Evolutionary conservation across 2,113 vertebrate species (phyloP).

Genomic region (Ascaphus truei): DNA sequence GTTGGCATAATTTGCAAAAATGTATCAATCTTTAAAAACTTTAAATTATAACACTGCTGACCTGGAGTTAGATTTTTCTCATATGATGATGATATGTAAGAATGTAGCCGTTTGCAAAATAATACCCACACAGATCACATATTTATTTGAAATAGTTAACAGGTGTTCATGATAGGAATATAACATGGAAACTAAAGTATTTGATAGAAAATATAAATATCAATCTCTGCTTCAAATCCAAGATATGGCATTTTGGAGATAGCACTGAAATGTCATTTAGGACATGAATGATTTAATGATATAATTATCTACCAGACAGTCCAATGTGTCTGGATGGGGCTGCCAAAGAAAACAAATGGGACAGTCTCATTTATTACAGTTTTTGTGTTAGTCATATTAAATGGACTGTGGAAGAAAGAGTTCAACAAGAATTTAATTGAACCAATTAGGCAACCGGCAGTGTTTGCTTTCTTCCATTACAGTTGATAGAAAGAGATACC

Average conservation of each 20-base stretch:
- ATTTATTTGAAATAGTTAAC: too few relatives aligned
- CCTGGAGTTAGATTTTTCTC: too few relatives aligned
- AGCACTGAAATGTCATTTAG: not conserved
- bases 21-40: too few relatives aligned
- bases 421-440: slow-evolving; percentile 16
- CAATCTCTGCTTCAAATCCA: not conserved
- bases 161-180: too few relatives aligned
- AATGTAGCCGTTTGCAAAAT: too few relatives aligned
- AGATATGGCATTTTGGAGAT: not conserved
- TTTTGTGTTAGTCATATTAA: not conserved
- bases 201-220: too few relatives aligned
- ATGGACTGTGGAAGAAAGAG: not conserved
- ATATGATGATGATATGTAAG: too few relatives aligned
- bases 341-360: not conserved
- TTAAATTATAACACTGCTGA: too few relatives aligned
- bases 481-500: slow-evolving; percentile 11
- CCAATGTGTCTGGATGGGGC: not conserved
- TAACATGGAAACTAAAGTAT: too few relatives aligned
- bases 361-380: not conserved
- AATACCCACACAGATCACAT: too few relatives aligned
- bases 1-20: too few relatives aligned
- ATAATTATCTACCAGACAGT: not conserved
- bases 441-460: slow-evolving; percentile 10
- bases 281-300: not conserved
- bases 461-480: slow-evolving; percentile 5